Evolutionary conservation across 2,888 invertebrate species (phyloP), one percentile per base, ranked within the genome.

Genomic region (Acronicta aceris): DNA sequence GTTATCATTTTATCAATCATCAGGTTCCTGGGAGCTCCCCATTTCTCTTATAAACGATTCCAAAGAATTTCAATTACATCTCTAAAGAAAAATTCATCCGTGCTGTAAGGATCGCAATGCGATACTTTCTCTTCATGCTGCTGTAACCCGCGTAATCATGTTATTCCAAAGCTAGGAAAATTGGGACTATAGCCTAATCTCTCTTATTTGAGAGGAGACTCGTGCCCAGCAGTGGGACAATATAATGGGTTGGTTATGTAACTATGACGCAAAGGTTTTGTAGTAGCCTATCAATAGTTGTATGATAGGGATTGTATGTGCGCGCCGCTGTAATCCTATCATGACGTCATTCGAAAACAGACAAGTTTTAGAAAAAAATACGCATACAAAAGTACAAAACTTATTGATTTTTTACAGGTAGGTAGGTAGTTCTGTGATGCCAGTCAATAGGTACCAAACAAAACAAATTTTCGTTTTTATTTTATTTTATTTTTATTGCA

Each of bases 401-500:
- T n/a, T n/a, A n/a, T n/a, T n/a, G n/a, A n/a, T n/a, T n/a, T n/a
- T n/a, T n/a, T n/a, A n/a, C n/a, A n/a, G n/a, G n/a, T n/a, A n/a
- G n/a, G n/a, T n/a, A n/a, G n/a, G 16, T 36, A 36, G 36, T 36
- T 36, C 2, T 13, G 36, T 36, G 12, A 17, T 41, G 21, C 21
- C 4, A 21, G 21, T 21, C 21, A 21, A 21, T 21, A 21, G 4
- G 21, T 4, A 3, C 2, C 21, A 56, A 51, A 17, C n/a, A 25
- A 61, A 60, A 48, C 52, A 48, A 43, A 65, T 5, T 47, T 41
- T 15, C 6, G 13, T 42, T 57, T 67, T 71, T 61, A 62, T 81
- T 84, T 85, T 83, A 75, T 81, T 81, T n/a, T n/a, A n/a, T n/a
- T 87, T 82, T 91, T 91, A 92, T 90, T 93, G 84, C 85, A 82